Evolutionary conservation across 1,140 invertebrate species (phyloP).

Genomic region (Palaemon carinicauda): DNA sequence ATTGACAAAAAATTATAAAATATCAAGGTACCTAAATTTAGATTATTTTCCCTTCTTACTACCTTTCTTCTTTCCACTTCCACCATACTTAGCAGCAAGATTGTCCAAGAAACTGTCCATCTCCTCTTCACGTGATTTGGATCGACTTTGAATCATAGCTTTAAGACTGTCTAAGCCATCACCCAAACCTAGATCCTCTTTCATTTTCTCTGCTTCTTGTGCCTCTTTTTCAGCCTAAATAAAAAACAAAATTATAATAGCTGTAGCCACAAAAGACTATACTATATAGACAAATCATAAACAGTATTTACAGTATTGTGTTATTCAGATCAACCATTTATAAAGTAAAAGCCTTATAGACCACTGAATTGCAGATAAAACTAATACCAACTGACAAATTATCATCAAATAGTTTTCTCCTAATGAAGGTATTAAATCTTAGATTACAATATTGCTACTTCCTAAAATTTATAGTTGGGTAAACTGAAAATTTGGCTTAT

Average conservation of each 20-base stretch:
- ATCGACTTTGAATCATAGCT: slow-evolving; percentile 63
- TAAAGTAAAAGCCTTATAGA: too few relatives aligned
- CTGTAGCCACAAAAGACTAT: neutral
- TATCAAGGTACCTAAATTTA: too few relatives aligned
- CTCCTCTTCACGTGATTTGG: slow-evolving; percentile 62
- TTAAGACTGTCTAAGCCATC: slow-evolving; percentile 61
- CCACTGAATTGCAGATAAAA: too few relatives aligned
- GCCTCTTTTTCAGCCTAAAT: slow-evolving; percentile 63
- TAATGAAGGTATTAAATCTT: too few relatives aligned
- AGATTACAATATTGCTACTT: too few relatives aligned
- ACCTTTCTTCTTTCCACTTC: slow-evolving; percentile 44
- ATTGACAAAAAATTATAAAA: too few relatives aligned
- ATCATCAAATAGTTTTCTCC: too few relatives aligned
- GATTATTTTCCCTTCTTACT: slow-evolving; percentile 43
- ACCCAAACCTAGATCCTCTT: slow-evolving; percentile 63
- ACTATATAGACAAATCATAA: neutral
- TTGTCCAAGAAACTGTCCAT: slow-evolving; percentile 65
- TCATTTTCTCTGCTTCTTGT: slow-evolving; percentile 64
- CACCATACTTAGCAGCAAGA: slow-evolving; percentile 66
- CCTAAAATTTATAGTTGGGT: too few relatives aligned
- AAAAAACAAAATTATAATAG: neutral
- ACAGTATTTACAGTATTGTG: neutral
- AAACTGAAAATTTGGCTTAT: too few relatives aligned
- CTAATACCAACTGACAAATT: too few relatives aligned
- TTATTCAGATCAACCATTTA: too few relatives aligned